A percentile compares a stretch with the other conserved stretches of the same genome.
These are phyloP conservation scores for Oreochromis tanganicae DNA, from an alignment of 2,113 vertebrate species.

Conservation along the genomic window DNA sequence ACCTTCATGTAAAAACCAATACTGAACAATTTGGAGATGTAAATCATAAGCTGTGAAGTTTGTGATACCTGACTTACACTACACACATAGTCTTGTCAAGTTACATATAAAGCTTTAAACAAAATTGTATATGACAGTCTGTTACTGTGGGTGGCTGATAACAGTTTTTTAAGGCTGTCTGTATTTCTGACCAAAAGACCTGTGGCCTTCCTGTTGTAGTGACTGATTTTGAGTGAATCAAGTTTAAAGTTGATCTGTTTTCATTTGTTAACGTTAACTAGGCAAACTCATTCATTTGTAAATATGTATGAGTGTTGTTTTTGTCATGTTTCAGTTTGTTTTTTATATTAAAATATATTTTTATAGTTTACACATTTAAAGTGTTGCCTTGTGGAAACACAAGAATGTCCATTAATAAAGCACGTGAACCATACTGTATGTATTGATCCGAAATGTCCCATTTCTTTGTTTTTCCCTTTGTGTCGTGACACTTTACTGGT, in stretches of 20 bases:
- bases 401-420: slow-evolving; percentile 21
- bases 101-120: neutral
- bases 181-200: neutral
- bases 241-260: neutral
- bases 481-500: neutral
- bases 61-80: neutral
- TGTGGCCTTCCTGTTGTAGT: neutral
- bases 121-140: neutral
- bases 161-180: neutral
- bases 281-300: neutral
- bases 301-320: neutral
- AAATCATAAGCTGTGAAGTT: neutral
- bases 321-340: neutral
- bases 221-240: neutral
- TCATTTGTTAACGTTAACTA: neutral
- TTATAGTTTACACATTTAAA: neutral
- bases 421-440: neutral
- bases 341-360: slow-evolving; percentile 15
- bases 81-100: neutral
- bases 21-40: neutral
- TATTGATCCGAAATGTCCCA: neutral
- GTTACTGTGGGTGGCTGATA: neutral
- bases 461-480: neutral
- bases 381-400: neutral
- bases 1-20: neutral